These are phyloP conservation scores for Misgurnus mizolepis DNA, from an alignment of 2,113 vertebrate genomes.

Conservation along the genomic window DNA sequence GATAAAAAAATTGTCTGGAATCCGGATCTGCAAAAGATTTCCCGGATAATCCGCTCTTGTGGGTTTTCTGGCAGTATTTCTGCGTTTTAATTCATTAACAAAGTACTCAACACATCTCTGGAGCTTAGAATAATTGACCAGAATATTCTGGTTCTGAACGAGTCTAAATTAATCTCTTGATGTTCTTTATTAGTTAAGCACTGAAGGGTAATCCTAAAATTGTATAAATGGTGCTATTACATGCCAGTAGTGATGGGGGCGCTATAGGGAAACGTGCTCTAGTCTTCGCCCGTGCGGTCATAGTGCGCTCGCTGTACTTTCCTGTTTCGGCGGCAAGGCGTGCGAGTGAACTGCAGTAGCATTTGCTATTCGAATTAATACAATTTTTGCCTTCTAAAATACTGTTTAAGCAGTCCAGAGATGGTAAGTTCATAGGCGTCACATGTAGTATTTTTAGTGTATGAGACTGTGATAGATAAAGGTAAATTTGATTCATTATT, in stretches of 20 bases:
- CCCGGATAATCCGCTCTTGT: conserved; percentile 39
- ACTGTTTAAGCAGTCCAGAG: neutral
- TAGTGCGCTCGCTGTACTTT: conserved; percentile 57
- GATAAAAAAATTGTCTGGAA: conserved; percentile 40
- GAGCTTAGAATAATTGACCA: neutral
- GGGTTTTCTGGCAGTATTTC: conserved; percentile 23
- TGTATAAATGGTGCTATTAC: neutral
- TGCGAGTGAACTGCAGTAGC: conserved; percentile 49
- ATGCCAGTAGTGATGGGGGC: conserved; percentile 5
- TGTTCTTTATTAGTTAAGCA: too few species aligned
- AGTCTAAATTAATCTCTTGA: too few species aligned
- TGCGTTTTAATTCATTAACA: conserved; percentile 30
- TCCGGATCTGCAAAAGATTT: conserved; percentile 48
- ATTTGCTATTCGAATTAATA: conserved; percentile 56
- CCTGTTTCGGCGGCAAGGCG: conserved; percentile 69
- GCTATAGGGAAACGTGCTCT: neutral
- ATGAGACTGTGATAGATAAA: neutral
- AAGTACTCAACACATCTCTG: neutral
- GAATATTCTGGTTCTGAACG: neutral
- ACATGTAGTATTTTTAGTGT: neutral
- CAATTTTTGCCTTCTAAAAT: neutral
- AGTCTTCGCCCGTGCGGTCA: conserved; percentile 18
- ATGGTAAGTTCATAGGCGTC: conserved; percentile 66
- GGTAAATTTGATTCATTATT: conserved; percentile 24
- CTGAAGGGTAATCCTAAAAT: too few species aligned